Conservation (phyloP, 2,797 vertebrate species). For the Xenops minutus region DNA sequence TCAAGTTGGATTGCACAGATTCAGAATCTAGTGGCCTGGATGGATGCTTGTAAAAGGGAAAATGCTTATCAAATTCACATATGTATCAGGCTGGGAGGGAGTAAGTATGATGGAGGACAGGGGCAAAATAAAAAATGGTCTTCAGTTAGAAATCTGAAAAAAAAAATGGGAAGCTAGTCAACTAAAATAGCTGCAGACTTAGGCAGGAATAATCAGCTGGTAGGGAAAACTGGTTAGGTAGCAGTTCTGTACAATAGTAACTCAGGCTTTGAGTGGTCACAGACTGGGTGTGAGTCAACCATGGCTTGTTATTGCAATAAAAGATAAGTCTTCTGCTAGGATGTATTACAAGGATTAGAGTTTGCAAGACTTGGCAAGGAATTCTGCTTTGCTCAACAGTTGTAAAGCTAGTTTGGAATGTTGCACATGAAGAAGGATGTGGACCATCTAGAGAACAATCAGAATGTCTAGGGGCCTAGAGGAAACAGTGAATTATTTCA, state of each 20-base stretch:
- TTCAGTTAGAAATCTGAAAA: not conserved
- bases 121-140: not conserved
- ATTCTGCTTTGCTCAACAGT: constrained; percentile 17
- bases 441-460: not conserved
- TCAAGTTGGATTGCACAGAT: not conserved
- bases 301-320: not conserved
- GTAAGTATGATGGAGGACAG: not conserved
- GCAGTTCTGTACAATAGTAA: not conserved
- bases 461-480: not conserved
- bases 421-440: not conserved
- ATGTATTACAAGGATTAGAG: not conserved
- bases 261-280: not conserved
- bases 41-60: not conserved
- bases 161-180: not conserved
- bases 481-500: not conserved
- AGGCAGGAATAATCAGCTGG: not conserved
- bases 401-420: not conserved
- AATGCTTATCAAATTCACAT: not conserved
- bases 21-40: not conserved
- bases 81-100: not conserved
- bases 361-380: constrained; percentile 15
- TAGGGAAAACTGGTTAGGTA: not conserved
- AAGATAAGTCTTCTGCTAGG: not conserved
- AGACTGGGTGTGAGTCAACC: not conserved
- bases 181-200: not conserved